A percentile compares a stretch with the other conserved stretches of the same genome.
Conservation (phyloP, 2,888 invertebrate species). For the Acholoe squamosa region DNA sequence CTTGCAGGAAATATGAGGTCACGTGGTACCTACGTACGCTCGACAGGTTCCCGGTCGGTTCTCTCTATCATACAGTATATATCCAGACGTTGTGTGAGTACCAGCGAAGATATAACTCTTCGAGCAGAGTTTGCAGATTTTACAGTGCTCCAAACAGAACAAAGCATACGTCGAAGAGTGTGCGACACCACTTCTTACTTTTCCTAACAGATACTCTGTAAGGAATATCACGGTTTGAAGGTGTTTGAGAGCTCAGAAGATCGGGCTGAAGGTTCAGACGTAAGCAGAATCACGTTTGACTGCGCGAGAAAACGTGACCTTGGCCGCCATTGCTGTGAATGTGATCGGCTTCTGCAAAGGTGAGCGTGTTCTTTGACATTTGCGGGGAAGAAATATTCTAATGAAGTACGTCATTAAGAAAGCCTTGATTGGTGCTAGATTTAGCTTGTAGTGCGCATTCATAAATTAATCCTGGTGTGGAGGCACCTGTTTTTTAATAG, state of each 20-base stretch:
- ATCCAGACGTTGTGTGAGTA: background rate
- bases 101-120: background rate
- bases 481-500: too few relatives aligned
- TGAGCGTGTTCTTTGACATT: constrained; percentile 45
- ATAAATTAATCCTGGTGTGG: background rate
- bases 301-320: constrained; percentile 60
- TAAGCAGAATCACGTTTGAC: background rate
- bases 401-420: constrained; percentile 29
- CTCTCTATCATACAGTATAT: background rate
- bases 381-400: background rate
- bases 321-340: constrained; percentile 57
- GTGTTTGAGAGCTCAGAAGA: background rate
- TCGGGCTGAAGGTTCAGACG: background rate
- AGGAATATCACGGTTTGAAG: too few relatives aligned
- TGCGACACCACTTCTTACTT: too few relatives aligned
- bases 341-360: constrained; percentile 53
- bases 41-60: background rate
- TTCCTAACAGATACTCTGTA: too few relatives aligned
- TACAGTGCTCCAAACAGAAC: too few relatives aligned
- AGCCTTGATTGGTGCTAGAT: background rate
- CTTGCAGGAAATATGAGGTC: constrained; percentile 63
- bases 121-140: background rate
- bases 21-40: constrained; percentile 47
- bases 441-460: background rate
- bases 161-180: too few relatives aligned